phyloP scores from a whole-genome alignment of 2,888 invertebrate species.

The Hyposoter dolosus region DNA sequence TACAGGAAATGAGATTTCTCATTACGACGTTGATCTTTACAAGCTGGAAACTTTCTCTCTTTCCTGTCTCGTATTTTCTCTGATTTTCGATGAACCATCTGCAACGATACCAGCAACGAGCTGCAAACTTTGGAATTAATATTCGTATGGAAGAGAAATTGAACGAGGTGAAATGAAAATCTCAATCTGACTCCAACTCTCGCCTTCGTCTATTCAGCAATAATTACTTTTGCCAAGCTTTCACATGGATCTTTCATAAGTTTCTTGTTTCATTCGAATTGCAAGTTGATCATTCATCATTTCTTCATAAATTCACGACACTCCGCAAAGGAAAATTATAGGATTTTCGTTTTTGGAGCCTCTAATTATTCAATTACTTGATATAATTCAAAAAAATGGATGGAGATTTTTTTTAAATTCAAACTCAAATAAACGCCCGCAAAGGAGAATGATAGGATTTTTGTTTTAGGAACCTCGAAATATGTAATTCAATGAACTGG shows the following conservation, averaged over 20 bases:
- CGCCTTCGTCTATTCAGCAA: slow-evolving; percentile 50
- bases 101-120: slow-evolving; percentile 31
- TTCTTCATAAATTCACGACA: neutral
- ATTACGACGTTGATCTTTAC: neutral
- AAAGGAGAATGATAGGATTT: too few relatives aligned
- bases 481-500: too few relatives aligned
- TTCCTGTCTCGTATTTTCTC: neutral
- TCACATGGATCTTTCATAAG: neutral
- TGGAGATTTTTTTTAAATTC: too few relatives aligned
- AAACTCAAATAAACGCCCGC: too few relatives aligned
- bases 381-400: too few relatives aligned
- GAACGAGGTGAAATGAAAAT: slow-evolving; percentile 51
- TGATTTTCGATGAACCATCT: slow-evolving; percentile 31
- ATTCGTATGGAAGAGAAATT: slow-evolving; percentile 53
- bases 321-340: neutral
- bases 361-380: neutral
- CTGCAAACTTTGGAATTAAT: slow-evolving; percentile 62
- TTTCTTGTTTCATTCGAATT: neutral
- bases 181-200: slow-evolving; percentile 22
- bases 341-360: neutral
- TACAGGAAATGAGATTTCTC: neutral
- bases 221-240: slow-evolving; percentile 46
- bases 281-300: slow-evolving; percentile 1
- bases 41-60: neutral
- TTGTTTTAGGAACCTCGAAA: too few relatives aligned